A percentile compares a stretch with the other conserved stretches of the same genome.
These are phyloP conservation scores for Poeciliopsis gracilis DNA, from an alignment of 2,797 vertebrate species.

Conservation along the genomic window DNA sequence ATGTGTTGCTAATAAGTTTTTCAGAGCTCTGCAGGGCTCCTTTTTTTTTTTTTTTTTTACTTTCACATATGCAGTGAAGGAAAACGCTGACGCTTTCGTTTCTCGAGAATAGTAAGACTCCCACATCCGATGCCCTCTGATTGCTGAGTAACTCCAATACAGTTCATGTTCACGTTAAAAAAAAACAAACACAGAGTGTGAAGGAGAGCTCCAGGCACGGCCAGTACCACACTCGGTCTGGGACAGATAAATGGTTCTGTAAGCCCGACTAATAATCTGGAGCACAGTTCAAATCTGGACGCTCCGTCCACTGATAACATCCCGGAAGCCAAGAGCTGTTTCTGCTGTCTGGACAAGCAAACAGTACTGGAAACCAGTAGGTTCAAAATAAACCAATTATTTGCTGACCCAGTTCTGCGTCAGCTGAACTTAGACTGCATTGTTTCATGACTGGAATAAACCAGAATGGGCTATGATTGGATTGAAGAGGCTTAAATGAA, in stretches of 20 bases:
- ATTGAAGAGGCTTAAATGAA: not conserved
- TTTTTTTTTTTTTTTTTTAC: not conserved
- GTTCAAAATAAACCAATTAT: not conserved
- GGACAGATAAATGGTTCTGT: not conserved
- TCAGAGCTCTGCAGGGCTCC: not conserved
- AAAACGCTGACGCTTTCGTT: not conserved
- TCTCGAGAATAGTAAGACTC: conserved; percentile 4
- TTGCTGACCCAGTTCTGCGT: not conserved
- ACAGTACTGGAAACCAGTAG: not conserved
- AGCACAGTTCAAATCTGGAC: not conserved
- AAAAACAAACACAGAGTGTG: not conserved
- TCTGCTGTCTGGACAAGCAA: not conserved
- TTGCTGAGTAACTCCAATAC: conserved; percentile 3
- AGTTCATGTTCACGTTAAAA: not conserved
- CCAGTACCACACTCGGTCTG: not conserved
- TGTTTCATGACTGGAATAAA: not conserved
- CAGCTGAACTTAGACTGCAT: not conserved
- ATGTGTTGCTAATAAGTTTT: conserved; percentile 35
- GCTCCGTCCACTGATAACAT: conserved; percentile 12
- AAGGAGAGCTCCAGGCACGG: not conserved
- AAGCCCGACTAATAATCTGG: not conserved
- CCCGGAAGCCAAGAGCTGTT: not conserved
- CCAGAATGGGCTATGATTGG: too few relatives aligned
- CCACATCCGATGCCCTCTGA: not conserved
- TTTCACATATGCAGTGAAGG: not conserved